Evolutionary conservation across 2,113 vertebrate species (phyloP).

Genomic region (Eublepharis macularius): DNA sequence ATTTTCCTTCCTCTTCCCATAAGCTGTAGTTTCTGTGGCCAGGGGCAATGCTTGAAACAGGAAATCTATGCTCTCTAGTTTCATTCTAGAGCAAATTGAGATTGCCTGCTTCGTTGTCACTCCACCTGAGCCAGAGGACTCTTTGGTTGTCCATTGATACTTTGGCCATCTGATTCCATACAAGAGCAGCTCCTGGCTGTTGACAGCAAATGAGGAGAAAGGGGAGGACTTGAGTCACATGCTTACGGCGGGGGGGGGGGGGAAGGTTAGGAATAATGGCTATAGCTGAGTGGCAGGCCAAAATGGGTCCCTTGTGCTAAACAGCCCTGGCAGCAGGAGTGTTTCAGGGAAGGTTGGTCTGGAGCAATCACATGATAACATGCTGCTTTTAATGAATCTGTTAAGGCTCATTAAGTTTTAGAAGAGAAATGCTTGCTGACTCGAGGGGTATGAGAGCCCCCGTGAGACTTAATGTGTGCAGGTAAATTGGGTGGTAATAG

Average conservation of each 20-base stretch:
- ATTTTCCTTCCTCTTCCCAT: not conserved
- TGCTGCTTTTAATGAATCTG: not conserved
- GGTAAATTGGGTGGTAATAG: not conserved
- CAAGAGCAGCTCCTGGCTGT: fast-evolving
- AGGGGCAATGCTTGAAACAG: not conserved
- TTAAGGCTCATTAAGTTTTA: not conserved
- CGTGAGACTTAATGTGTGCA: not conserved
- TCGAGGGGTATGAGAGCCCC: too few relatives aligned
- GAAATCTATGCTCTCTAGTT: not conserved
- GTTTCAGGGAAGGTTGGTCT: not conserved
- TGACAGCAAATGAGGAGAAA: not conserved
- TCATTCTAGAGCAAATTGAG: not conserved
- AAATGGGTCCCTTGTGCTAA: too few relatives aligned
- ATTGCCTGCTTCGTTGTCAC: fast-evolving
- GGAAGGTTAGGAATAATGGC: not conserved
- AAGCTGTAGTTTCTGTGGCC: not conserved
- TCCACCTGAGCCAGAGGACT: fast-evolving
- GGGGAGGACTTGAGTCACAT: not conserved
- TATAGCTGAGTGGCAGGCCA: too few relatives aligned
- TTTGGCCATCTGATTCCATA: fast-evolving
- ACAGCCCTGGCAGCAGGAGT: not conserved
- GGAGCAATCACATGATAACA: not conserved
- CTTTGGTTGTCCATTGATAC: not conserved
- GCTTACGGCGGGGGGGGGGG: too few relatives aligned
- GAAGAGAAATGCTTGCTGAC: not conserved